Evolutionary conservation across 2,113 vertebrate species (phyloP), one percentile per base, ranked within the genome.

Genomic region (Ginglymostoma cirratum): DNA sequence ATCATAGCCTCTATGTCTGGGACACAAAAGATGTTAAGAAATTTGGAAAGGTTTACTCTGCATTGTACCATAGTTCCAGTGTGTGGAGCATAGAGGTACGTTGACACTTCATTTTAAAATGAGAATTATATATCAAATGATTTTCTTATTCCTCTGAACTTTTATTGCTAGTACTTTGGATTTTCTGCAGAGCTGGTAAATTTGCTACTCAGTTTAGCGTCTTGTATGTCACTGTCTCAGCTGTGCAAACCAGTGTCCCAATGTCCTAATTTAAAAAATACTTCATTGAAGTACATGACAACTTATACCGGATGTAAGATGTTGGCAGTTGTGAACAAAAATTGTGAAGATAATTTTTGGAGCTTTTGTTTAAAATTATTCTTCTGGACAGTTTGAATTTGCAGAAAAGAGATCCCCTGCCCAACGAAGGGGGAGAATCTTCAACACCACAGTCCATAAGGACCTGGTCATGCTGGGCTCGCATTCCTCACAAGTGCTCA

Each of bases 1-100:
- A 99, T 96, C 99, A 99, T 97, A 99, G 99, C 23, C 86, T 99
- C 94, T 99, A 99, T 0, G 96, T 98, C 67, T 99, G 99, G 99
- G 98, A 99, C 0, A 97, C 98, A 1, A 96, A 30, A 10, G 98
- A 98, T 55, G 96, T 98, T 89, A 96, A 96, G 96, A 97, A 97
- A 65, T 96, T 97, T 0, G 55, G 94, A 69, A 98, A 98, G 96
- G 96, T 98, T 10, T 98, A 98, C 97, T 99, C 98, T 0, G 98
- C 98, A 0, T 98, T 99, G 70, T 99, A 98, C 97, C 99, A 99
- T 97, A 98, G 98, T 96, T 97, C 98, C 96, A 98, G 98, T 15
- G 97, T 99, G 85, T 99, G 99, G 98, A 98, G 97, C 0, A 94
- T 99, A 0, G 98, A 99, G 98, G 99, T 99, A 93, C 96, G 97